These are phyloP conservation scores for Strix uralensis DNA, from an alignment of 2,113 vertebrate species.

Conservation along the genomic window DNA sequence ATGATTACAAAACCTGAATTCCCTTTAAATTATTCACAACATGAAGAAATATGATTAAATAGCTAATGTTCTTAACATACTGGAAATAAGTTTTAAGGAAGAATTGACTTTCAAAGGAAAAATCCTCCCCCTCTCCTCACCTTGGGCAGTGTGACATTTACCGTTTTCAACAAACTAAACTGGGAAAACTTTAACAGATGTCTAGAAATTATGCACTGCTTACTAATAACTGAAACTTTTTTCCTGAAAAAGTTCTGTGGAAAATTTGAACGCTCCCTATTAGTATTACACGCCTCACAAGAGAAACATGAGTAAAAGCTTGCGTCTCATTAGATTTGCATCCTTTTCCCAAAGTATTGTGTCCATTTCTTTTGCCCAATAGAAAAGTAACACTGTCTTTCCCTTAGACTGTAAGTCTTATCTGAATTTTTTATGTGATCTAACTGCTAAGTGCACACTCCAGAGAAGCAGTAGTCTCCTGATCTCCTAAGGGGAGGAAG, in stretches of 20 bases:
- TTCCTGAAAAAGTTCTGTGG: background rate
- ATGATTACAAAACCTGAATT: background rate
- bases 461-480: background rate
- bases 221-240: background rate
- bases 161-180: background rate
- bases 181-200: background rate
- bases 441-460: background rate
- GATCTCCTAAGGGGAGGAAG: background rate
- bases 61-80: background rate
- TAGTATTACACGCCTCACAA: background rate
- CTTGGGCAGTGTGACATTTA: background rate
- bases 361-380: background rate
- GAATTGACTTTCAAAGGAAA: background rate
- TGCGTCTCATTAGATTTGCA: background rate
- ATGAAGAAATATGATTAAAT: background rate
- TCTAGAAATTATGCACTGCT: background rate
- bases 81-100: background rate
- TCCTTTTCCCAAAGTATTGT: background rate
- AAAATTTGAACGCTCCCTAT: background rate
- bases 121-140: background rate
- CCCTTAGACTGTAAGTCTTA: background rate
- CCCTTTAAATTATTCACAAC: background rate
- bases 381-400: background rate
- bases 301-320: background rate
- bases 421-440: background rate